phyloP scores from a whole-genome alignment of 1,140 invertebrate species.

The Macrobrachium rosenbergii region DNA sequence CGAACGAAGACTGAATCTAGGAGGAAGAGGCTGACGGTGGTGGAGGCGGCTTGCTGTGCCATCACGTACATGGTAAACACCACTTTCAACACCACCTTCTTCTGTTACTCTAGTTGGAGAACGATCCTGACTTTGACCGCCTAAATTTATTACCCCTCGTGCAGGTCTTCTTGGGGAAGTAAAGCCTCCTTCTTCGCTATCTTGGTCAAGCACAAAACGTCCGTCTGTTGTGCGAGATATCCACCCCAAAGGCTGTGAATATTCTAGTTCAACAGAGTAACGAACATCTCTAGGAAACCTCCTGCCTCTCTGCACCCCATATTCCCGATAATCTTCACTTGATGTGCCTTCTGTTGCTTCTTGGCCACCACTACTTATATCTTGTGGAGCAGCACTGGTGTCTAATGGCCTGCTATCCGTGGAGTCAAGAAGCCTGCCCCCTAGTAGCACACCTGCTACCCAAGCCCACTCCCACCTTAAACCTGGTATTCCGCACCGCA shows the following conservation, averaged over 20 bases:
- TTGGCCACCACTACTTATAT: constrained; percentile 41
- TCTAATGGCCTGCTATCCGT: constrained; percentile 60
- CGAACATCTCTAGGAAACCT: constrained; percentile 62
- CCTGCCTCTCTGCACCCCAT: constrained; percentile 59
- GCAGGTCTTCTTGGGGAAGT: constrained; percentile 61
- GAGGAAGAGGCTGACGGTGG: constrained; percentile 78
- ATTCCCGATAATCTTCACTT: constrained; percentile 54
- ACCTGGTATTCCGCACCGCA: constrained; percentile 94
- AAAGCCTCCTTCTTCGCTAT: constrained; percentile 88
- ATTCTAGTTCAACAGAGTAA: constrained; percentile 68
- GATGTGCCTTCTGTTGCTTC: constrained; percentile 38
- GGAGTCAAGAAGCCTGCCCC: constrained; percentile 62
- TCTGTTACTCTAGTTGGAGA: constrained; percentile 68
- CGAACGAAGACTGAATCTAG: constrained; percentile 78
- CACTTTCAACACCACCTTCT: constrained; percentile 61
- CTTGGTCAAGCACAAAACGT: constrained; percentile 79
- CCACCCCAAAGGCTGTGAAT: constrained; percentile 72
- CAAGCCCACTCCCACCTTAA: constrained; percentile 73
- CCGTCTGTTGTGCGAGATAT: constrained; percentile 82
- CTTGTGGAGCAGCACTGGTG: constrained; percentile 51
- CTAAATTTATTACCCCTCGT: constrained; percentile 69
- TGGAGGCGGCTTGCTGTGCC: constrained; percentile 75
- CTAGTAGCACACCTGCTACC: constrained; percentile 69
- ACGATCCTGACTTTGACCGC: constrained; percentile 1
- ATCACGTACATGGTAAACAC: constrained; percentile 64